Conservation (phyloP, 2,113 vertebrate genomes). For the Scalopus aquaticus region DNA sequence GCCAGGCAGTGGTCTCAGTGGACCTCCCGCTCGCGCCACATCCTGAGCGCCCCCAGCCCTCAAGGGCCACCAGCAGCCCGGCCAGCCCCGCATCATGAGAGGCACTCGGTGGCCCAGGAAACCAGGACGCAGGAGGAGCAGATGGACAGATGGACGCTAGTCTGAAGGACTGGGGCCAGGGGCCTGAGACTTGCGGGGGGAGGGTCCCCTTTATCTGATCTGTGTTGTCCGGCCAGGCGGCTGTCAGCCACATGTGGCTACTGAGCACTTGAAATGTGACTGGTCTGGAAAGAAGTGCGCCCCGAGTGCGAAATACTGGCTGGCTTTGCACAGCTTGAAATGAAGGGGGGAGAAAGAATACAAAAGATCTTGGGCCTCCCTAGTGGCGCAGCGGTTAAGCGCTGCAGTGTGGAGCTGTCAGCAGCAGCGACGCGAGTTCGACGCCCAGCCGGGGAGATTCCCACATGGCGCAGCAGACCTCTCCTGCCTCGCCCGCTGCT, state of each 20-base stretch:
- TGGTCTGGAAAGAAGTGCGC: fast-evolving
- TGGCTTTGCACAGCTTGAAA: neutral
- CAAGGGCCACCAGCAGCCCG: neutral
- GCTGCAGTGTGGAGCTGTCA: too few species aligned
- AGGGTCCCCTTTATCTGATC: fast-evolving
- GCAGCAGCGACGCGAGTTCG: too few species aligned
- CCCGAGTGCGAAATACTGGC: fast-evolving
- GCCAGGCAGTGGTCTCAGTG: fast-evolving
- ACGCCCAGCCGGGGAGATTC: too few species aligned
- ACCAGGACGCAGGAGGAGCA: neutral
- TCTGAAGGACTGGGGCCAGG: neutral
- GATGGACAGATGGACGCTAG: neutral
- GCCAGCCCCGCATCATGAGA: fast-evolving
- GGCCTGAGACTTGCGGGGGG: neutral
- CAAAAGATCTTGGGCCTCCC: neutral
- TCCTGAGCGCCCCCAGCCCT: fast-evolving
- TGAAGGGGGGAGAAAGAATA: neutral
- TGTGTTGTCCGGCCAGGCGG: fast-evolving
- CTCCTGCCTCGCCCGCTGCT: neutral
- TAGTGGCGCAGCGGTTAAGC: too few species aligned
- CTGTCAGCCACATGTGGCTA: fast-evolving
- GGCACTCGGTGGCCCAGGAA: neutral
- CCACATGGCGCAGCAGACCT: too few species aligned
- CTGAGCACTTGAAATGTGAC: neutral
- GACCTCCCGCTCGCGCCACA: fast-evolving